Conservation (phyloP, 2,113 vertebrate genomes). For the Gallinago undulata region DNA sequence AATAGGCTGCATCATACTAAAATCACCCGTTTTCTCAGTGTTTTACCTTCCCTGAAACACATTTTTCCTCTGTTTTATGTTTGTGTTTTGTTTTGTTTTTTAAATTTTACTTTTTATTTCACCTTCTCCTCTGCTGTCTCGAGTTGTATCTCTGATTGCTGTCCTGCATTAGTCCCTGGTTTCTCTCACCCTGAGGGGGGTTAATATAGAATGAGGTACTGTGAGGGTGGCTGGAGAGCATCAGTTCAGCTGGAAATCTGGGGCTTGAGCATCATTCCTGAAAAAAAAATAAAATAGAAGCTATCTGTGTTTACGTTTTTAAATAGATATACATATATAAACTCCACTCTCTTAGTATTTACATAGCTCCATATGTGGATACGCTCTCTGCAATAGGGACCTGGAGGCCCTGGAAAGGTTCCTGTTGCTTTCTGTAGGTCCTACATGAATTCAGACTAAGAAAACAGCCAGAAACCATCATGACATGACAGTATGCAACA, state of each 20-base stretch:
- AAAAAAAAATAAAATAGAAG: neutral
- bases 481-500: neutral
- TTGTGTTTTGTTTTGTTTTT: neutral
- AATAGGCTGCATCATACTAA: fast-evolving
- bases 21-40: neutral
- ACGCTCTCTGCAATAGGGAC: neutral
- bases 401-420: neutral
- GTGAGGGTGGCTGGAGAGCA: neutral
- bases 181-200: neutral
- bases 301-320: neutral
- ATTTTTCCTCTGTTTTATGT: neutral
- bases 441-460: neutral
- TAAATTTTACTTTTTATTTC: neutral
- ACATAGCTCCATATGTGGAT: neutral
- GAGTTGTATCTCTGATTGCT: neutral
- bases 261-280: neutral
- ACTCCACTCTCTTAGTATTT: neutral
- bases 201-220: neutral
- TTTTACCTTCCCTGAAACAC: neutral
- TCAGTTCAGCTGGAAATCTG: neutral
- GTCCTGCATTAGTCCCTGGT: neutral
- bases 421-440: neutral
- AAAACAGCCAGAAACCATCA: neutral
- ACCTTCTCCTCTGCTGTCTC: neutral
- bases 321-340: neutral